Base-by-base conservation (phyloP, 2,113 vertebrate genomes). In the Hemichromis elongatus region DNA sequence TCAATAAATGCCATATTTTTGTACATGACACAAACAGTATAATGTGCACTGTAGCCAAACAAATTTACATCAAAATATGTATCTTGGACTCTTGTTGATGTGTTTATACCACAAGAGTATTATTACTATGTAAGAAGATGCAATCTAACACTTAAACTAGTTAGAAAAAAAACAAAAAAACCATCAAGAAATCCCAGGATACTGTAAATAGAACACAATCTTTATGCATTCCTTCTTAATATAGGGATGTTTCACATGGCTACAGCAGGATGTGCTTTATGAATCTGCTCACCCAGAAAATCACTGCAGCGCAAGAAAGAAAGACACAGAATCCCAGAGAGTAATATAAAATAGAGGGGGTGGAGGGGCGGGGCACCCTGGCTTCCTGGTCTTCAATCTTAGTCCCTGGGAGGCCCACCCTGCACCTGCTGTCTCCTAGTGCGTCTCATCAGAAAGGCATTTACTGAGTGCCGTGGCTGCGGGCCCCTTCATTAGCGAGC, bases 381-480 rank as follows among this genome's bases (percentile, higher is more conserved):
- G 83, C 81, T 91, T 86, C 82, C 96, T 95, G 95, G 82, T 99
- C 97, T 98, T 99, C 97, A 97, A 98, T 99, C 98, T 98, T 96
- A 97, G 97, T 99, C 99, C 98, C 98, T 99, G 97, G 97, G 97
- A 98, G 98, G 98, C 97, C 98, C 95, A 97, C 97, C 96, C 97
- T 98, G 98, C 98, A 99, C 98, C 98, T 99, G 98, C 98, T 98
- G 97, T 97, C 98, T 98, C 97, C 96, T 96, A 96, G 97, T 96
- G 97, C 96, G 90, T 86, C 95, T 98, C 98, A 99, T 99, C 98
- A 99, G 97, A 98, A 98, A 99, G 98, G 97, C 98, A 98, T 99
- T 99, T 98, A 97, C 96, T 94, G 96, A 97, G 97, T 96, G 97
- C 97, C 95, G 97, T 98, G 98, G 97, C 99, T 99, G 97, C 97